A percentile compares a stretch with the other conserved stretches of the same genome.
Evolutionary conservation across 2,113 vertebrate species (phyloP).

Genomic region (Alethe castanea): DNA sequence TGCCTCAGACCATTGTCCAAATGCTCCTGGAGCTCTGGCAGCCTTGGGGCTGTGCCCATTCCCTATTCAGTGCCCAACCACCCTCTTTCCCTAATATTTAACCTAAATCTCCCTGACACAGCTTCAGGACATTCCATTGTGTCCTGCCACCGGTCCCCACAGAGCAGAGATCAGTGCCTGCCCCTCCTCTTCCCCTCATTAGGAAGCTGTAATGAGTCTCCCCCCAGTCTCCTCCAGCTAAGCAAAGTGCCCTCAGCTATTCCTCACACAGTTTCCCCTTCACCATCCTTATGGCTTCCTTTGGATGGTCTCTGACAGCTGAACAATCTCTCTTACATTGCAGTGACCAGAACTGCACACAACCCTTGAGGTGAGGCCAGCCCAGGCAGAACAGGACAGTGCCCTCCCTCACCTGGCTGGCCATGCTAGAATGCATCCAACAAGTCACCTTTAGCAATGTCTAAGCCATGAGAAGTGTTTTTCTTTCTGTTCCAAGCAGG

Average conservation of each 20-base stretch:
- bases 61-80: neutral
- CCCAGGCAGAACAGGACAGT: neutral
- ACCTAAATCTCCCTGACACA: neutral
- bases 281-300: neutral
- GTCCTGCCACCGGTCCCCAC: neutral
- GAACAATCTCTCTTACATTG: too few relatives aligned
- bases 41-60: neutral
- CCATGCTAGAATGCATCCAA: neutral
- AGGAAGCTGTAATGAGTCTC: neutral
- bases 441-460: neutral
- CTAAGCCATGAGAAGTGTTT: neutral
- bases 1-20: neutral
- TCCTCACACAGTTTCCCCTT: neutral
- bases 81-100: neutral
- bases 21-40: neutral
- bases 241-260: neutral
- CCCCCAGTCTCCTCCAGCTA: neutral
- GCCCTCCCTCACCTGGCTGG: fast-evolving
- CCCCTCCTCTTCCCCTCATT: neutral
- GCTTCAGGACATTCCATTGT: neutral
- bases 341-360: neutral
- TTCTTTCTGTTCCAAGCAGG: fast-evolving
- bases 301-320: neutral
- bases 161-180: neutral
- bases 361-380: too few relatives aligned